Evolutionary conservation across 2,888 invertebrate genomes (phyloP), one percentile per base, ranked within the genome.

Genomic region (Eustalomyia histrio): DNA sequence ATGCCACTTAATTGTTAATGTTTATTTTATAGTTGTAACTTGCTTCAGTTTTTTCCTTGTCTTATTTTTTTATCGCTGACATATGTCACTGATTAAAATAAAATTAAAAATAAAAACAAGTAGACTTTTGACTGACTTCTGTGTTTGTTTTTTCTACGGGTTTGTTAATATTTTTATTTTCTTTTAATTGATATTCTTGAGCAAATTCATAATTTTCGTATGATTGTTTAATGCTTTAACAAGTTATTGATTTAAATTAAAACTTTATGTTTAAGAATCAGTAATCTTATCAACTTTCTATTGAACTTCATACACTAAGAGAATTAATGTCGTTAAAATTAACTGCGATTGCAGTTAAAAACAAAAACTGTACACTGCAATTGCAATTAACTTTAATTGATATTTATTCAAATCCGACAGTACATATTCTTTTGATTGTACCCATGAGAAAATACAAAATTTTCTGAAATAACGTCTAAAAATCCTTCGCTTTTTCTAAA

Each of bases 1-100:
- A n/a, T n/a, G 16, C 58, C 43, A 60, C 33, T 52, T 63, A 1
- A 53, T 63, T 21, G 52, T 50, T 63, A 61, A 58, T 29, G 29
- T 76, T 55, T 29, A 60, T 73, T 35, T 50, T 58, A 18, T 35
- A 53, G n/a, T 55, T 65, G 17, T 33, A 39, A 18, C 60, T 67
- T 60, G 33, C 43, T 57, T 43, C 8, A 43, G 47, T 33, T 61
- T 24, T 58, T 63, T 43, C 39, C 35, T 53, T 61, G 61, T 61
- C 29, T 61, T 29, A 12, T 52, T 60, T 52, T 63, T 80, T 80
- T 80, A 80, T 83, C 79, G 73, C 69, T 63, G 63, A 79, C 83
- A 74, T 79, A 74, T 83, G 76, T 71, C 67, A 69, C 76, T 81
- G 83, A 83, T 83, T 79, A 82, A 76, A 52, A 63, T 18, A 53